A percentile compares a stretch with the other conserved stretches of the same genome.
phyloP scores from a whole-genome alignment of 2,113 vertebrate genomes.

The Ciconia maguari region DNA sequence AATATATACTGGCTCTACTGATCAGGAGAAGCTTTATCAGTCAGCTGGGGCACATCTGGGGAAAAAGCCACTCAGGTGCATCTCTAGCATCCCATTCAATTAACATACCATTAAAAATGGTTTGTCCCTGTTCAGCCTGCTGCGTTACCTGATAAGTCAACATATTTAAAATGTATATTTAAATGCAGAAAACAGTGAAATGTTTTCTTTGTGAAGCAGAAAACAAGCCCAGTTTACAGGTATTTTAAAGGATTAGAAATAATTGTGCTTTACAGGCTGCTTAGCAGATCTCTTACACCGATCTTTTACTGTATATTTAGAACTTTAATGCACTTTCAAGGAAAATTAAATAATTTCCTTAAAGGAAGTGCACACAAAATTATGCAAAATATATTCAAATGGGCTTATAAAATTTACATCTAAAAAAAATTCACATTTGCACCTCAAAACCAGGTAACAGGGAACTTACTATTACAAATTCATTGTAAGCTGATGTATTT shows the following conservation, averaged over 20 bases:
- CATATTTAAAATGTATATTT: slow-evolving; percentile 62
- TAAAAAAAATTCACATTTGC: slow-evolving; percentile 21
- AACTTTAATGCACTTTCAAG: slow-evolving; percentile 36
- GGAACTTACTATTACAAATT: slow-evolving; percentile 8
- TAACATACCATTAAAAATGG: slow-evolving; percentile 71
- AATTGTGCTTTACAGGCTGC: slow-evolving; percentile 8
- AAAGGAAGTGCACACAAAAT: slow-evolving; percentile 20
- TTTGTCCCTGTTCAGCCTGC: slow-evolving; percentile 53
- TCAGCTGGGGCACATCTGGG: slow-evolving; percentile 45
- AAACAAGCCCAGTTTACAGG: slow-evolving; percentile 8
- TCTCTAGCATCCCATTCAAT: slow-evolving; percentile 66
- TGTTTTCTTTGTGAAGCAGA: slow-evolving; percentile 49
- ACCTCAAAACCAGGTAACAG: slow-evolving; percentile 40
- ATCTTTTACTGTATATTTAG: slow-evolving; percentile 11
- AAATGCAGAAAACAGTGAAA: slow-evolving; percentile 53
- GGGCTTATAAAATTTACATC: slow-evolving; percentile 11
- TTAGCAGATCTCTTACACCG: background rate
- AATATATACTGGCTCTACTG: slow-evolving; percentile 41
- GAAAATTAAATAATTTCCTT: slow-evolving; percentile 51
- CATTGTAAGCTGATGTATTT: background rate
- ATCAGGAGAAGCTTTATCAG: slow-evolving; percentile 63
- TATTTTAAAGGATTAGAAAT: slow-evolving; percentile 39
- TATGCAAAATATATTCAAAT: slow-evolving; percentile 42
- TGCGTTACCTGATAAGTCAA: slow-evolving; percentile 55
- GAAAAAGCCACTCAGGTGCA: slow-evolving; percentile 50